Conservation (phyloP, 2,113 vertebrate species). For the Neogobius melanostomus region DNA sequence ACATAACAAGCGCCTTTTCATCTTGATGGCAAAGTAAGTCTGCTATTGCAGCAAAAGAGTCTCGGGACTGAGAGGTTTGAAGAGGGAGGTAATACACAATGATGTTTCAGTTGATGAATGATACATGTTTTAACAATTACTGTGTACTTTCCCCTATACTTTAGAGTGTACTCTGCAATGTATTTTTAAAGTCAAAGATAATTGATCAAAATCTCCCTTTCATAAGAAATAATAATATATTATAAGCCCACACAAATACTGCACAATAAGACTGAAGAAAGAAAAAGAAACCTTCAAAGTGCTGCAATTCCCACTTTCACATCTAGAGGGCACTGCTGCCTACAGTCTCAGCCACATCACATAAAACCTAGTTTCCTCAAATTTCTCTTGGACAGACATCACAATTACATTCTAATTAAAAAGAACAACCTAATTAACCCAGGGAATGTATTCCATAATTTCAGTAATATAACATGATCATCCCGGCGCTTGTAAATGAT, state of each 20-base stretch:
- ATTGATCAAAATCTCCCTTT: neutral
- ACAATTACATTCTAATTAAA: conserved; percentile 78
- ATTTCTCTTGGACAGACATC: conserved; percentile 64
- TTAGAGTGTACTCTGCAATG: neutral
- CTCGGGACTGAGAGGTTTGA: too few relatives aligned
- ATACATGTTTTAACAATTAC: too few relatives aligned
- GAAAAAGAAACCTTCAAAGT: conserved; percentile 20
- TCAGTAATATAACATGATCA: conserved; percentile 71
- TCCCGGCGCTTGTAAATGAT: conserved; percentile 71
- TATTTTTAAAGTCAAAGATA: neutral
- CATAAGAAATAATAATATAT: neutral
- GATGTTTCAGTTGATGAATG: too few relatives aligned
- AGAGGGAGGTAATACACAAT: too few relatives aligned
- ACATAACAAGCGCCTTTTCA: too few relatives aligned
- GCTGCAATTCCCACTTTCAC: conserved; percentile 11
- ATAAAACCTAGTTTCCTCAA: conserved; percentile 42
- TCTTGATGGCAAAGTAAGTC: too few relatives aligned
- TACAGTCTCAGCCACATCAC: conserved; percentile 32
- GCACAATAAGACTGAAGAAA: neutral
- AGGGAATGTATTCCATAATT: conserved; percentile 72
- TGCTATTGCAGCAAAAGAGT: too few relatives aligned
- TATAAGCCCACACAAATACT: neutral
- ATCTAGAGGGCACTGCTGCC: conserved; percentile 69
- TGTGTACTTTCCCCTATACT: too few relatives aligned
- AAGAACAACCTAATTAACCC: conserved; percentile 78